Conservation (phyloP, 1,140 invertebrate species). For the Formica selysi region DNA sequence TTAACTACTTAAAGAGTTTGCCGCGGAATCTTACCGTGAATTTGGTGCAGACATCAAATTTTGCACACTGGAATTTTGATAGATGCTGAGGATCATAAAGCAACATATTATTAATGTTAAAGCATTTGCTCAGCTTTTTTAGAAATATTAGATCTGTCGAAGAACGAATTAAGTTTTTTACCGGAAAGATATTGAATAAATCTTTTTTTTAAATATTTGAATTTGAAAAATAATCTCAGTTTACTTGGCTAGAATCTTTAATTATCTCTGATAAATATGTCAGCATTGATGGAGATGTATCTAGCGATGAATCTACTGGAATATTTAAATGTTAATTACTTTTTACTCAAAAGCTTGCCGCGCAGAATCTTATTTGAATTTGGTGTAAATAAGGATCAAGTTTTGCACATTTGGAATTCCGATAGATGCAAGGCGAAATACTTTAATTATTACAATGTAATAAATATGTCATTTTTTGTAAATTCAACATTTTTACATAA, state of each 20-base stretch:
- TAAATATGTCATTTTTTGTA: too few species aligned
- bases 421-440: not conserved
- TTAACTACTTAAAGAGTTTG: not conserved
- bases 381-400: not conserved
- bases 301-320: not conserved
- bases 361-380: not conserved
- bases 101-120: not conserved
- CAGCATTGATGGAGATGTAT: not conserved
- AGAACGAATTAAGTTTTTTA: not conserved
- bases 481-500: too few species aligned
- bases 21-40: not conserved
- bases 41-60: not conserved
- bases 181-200: not conserved
- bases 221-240: conserved; percentile 12
- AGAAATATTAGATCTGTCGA: not conserved
- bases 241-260: not conserved
- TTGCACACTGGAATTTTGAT: not conserved
- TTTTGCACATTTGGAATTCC: not conserved
- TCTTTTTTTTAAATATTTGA: not conserved
- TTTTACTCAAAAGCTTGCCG: not conserved
- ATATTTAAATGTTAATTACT: not conserved
- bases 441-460: too few species aligned
- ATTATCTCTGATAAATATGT: not conserved
- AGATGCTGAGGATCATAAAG: too few species aligned
- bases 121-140: not conserved